Evolutionary conservation across 2,888 invertebrate species (phyloP).

Genomic region (Cremastinae sp.): DNA sequence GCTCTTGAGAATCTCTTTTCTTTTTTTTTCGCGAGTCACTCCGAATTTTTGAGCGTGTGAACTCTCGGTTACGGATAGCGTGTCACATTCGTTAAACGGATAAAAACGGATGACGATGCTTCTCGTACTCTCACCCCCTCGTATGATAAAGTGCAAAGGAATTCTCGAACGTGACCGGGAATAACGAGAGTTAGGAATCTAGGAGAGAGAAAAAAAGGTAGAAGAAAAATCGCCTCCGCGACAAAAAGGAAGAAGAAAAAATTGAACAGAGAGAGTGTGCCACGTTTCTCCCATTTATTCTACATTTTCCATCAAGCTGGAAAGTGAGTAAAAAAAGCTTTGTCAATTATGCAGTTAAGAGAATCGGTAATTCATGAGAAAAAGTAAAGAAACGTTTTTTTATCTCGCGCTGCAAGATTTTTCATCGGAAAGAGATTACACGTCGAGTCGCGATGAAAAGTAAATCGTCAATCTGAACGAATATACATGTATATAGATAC

Average conservation of each 20-base stretch:
- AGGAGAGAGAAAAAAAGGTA: background rate
- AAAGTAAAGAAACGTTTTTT: too few relatives aligned
- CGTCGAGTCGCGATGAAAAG: background rate
- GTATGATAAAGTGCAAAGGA: constrained; percentile 15
- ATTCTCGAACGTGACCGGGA: constrained; percentile 50
- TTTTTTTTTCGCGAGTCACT: background rate
- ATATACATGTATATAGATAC: background rate
- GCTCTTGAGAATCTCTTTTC: background rate
- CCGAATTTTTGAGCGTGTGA: background rate
- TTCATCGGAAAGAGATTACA: background rate
- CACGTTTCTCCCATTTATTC: background rate
- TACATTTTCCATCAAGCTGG: constrained; percentile 1
- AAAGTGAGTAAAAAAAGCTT: background rate
- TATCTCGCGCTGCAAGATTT: background rate
- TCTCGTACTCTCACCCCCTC: background rate
- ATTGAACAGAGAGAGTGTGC: background rate
- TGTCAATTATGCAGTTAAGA: too few relatives aligned
- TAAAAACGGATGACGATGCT: constrained; percentile 31
- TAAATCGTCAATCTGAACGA: too few relatives aligned
- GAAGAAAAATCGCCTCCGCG: constrained; percentile 32
- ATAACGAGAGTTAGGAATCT: constrained; percentile 28
- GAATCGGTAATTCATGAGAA: too few relatives aligned
- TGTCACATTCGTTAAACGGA: background rate
- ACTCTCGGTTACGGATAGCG: background rate
- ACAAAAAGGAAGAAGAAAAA: background rate